These are phyloP conservation scores for Drosophila monieri DNA, from an alignment of 2,888 invertebrate species.

Conservation along the genomic window DNA sequence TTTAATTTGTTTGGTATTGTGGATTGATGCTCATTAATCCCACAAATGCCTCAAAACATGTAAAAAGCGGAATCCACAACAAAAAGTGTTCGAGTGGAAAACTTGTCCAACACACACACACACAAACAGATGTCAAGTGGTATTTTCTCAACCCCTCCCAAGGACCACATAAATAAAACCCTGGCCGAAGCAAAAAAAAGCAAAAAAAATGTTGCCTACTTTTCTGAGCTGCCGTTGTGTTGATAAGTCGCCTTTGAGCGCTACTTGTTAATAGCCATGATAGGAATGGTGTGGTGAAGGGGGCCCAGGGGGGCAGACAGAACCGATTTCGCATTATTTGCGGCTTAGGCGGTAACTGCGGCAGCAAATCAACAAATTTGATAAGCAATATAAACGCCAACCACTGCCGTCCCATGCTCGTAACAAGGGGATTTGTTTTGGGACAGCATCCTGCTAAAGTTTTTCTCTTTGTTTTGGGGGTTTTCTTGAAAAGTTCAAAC, in stretches of 20 bases:
- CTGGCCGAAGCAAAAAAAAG: constrained; percentile 15
- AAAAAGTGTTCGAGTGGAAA: constrained; percentile 76
- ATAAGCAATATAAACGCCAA: constrained; percentile 73
- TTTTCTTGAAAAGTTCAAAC: not conserved
- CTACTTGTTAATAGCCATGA: constrained; percentile 69
- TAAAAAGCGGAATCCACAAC: constrained; percentile 62
- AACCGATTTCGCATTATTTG: constrained; percentile 65
- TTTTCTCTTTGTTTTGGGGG: not conserved
- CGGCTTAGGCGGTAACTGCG: constrained; percentile 65
- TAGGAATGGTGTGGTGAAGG: constrained; percentile 30
- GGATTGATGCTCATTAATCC: constrained; percentile 79
- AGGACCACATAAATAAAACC: constrained; percentile 36
- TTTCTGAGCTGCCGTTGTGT: constrained; percentile 66
- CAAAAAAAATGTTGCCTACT: constrained; percentile 52
- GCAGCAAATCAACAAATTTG: constrained; percentile 78
- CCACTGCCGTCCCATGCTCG: constrained; percentile 42
- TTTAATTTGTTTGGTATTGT: constrained; percentile 73
- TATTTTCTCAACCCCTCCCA: constrained; percentile 17
- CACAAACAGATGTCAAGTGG: constrained; percentile 62
- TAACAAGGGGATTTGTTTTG: constrained; percentile 63
- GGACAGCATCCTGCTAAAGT: constrained; percentile 14
- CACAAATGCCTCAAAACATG: constrained; percentile 68
- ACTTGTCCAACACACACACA: constrained; percentile 54
- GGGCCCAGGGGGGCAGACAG: not conserved
- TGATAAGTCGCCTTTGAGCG: constrained; percentile 73